phyloP scores from a whole-genome alignment of 2,113 vertebrate genomes.

The Apteryx mantelli region DNA sequence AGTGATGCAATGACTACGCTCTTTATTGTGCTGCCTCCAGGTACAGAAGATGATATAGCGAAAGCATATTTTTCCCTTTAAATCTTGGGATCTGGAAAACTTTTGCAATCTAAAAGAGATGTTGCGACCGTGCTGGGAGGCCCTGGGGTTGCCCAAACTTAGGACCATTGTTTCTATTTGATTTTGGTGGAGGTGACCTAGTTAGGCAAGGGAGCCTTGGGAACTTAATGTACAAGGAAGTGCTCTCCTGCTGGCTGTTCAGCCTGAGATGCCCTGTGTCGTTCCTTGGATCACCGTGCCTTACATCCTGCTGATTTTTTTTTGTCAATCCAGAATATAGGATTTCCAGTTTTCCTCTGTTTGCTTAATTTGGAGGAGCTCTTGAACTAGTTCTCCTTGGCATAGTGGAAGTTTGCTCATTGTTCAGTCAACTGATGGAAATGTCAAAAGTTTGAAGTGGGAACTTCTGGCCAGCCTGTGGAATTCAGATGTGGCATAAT shows the following conservation, averaged over 20 bases:
- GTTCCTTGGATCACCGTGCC: neutral
- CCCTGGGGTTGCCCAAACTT: neutral
- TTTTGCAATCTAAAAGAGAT: conserved; percentile 17
- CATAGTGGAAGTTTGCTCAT: rapidly evolving
- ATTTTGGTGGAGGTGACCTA: conserved; percentile 38
- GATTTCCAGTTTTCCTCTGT: neutral
- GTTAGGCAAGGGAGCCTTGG: conserved; percentile 1
- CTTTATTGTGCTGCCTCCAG: neutral
- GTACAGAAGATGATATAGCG: neutral
- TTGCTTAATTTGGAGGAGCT: neutral
- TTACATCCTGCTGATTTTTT: neutral
- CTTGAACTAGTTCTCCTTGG: neutral
- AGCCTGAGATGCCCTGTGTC: neutral
- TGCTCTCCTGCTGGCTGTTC: neutral
- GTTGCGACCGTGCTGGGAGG: neutral
- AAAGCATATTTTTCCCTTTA: conserved; percentile 1
- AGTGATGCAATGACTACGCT: neutral
- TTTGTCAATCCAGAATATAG: neutral
- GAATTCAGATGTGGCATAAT: neutral
- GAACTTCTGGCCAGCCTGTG: neutral
- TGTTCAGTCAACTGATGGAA: neutral
- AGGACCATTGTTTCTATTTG: conserved; percentile 26
- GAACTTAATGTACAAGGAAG: neutral
- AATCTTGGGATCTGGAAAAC: neutral
- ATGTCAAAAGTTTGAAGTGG: neutral